Percentiles rank a stretch among this genome's conserved stretches.
These are phyloP conservation scores for Syrrhaptes paradoxus DNA, from an alignment of 2,113 vertebrate species.

Conservation along the genomic window DNA sequence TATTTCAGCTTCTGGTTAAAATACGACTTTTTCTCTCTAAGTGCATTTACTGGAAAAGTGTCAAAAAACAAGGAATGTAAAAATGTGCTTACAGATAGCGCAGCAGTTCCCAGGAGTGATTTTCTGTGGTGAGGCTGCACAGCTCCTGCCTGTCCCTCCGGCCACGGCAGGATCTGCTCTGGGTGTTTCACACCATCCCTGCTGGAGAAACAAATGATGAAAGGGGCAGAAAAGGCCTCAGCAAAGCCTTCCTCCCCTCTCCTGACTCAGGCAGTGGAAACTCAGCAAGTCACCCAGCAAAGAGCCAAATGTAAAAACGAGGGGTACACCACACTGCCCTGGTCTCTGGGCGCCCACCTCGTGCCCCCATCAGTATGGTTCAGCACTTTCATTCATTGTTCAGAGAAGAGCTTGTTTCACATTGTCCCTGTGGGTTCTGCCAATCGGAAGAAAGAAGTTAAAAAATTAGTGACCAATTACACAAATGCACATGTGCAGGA, in stretches of 20 bases:
- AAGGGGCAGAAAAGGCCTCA: not conserved
- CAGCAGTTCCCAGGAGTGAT: not conserved
- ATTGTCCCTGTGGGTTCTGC: not conserved
- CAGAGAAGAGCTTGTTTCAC: not conserved
- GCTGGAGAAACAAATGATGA: not conserved
- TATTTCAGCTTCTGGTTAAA: not conserved
- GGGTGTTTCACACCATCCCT: not conserved
- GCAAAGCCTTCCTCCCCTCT: not conserved
- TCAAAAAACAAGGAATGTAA: not conserved
- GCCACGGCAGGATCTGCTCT: not conserved
- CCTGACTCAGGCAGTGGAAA: not conserved
- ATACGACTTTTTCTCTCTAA: not conserved
- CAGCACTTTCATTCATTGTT: not conserved
- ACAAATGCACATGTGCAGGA: not conserved
- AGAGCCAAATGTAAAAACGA: not conserved
- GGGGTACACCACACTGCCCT: not conserved
- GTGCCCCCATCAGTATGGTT: rapidly evolving
- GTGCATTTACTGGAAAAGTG: not conserved
- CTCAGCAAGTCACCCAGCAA: not conserved
- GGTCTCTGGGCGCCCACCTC: not conserved
- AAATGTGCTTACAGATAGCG: not conserved
- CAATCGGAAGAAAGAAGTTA: not conserved
- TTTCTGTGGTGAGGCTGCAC: not conserved
- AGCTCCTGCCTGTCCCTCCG: not conserved
- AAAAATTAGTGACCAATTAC: not conserved